phyloP scores from a whole-genome alignment of 2,113 vertebrate species.

The Hemiscyllium ocellatum region DNA sequence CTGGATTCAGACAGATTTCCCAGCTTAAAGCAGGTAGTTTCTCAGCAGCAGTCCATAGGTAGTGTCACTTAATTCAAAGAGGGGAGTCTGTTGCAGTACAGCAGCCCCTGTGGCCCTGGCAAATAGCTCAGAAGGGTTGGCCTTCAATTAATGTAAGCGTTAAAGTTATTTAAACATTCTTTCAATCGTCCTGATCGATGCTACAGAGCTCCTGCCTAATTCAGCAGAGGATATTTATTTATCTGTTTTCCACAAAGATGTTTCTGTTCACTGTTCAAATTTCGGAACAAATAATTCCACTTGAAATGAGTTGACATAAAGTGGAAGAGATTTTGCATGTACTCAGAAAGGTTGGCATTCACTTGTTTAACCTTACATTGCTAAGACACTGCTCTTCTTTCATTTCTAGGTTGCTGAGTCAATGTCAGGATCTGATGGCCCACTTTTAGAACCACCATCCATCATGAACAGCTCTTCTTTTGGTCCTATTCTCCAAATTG shows the following conservation, averaged over 20 bases:
- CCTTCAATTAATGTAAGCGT: too few species aligned
- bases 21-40: neutral
- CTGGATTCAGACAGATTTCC: neutral
- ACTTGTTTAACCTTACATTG: neutral
- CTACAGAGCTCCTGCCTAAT: neutral
- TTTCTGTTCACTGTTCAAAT: neutral
- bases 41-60: neutral
- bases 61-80: neutral
- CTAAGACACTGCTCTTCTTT: neutral
- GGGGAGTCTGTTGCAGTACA: neutral
- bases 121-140: neutral
- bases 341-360: neutral
- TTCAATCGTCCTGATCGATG: neutral
- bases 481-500: neutral
- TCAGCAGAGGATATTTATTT: neutral
- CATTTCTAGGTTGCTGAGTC: neutral
- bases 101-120: neutral
- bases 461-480: neutral
- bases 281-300: neutral
- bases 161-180: neutral
- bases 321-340: neutral
- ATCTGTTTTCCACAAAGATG: neutral
- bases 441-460: neutral
- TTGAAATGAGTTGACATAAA: neutral
- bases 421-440: neutral